Evolutionary conservation across 2,888 invertebrate species (phyloP).

Genomic region (Eilema griseolum): DNA sequence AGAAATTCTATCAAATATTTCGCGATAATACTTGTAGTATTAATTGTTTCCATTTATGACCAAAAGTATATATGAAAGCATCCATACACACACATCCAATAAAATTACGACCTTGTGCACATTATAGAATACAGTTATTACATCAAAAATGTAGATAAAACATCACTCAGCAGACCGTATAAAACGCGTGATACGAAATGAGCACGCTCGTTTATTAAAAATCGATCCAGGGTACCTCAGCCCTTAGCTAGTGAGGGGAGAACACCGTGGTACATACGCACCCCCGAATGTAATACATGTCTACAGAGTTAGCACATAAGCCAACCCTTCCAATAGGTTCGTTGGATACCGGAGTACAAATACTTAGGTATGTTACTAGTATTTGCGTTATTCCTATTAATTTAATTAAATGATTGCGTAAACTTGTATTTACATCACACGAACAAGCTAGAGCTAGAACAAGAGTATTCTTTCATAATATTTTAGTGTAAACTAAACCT

Average conservation of each 20-base stretch:
- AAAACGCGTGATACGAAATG: neutral
- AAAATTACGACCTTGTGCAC: too few relatives aligned
- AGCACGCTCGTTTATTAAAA: constrained; percentile 24
- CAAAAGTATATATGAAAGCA: too few relatives aligned
- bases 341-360: neutral
- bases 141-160: neutral
- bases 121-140: neutral
- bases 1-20: too few relatives aligned
- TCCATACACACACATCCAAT: too few relatives aligned
- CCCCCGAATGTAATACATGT: constrained; percentile 4
- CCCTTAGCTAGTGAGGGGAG: constrained; percentile 20
- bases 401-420: too few relatives aligned
- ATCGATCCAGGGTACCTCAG: constrained; percentile 22
- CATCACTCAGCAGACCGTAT: neutral
- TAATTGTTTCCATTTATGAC: too few relatives aligned
- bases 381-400: neutral
- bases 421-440: too few relatives aligned
- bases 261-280: neutral
- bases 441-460: too few relatives aligned
- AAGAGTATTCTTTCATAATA: too few relatives aligned
- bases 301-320: constrained; percentile 4
- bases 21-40: too few relatives aligned
- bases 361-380: neutral
- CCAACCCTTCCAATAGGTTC: constrained; percentile 19
- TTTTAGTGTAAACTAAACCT: too few relatives aligned